phyloP scores from a whole-genome alignment of 2,113 vertebrate genomes.

The Manacus vitellinus region DNA sequence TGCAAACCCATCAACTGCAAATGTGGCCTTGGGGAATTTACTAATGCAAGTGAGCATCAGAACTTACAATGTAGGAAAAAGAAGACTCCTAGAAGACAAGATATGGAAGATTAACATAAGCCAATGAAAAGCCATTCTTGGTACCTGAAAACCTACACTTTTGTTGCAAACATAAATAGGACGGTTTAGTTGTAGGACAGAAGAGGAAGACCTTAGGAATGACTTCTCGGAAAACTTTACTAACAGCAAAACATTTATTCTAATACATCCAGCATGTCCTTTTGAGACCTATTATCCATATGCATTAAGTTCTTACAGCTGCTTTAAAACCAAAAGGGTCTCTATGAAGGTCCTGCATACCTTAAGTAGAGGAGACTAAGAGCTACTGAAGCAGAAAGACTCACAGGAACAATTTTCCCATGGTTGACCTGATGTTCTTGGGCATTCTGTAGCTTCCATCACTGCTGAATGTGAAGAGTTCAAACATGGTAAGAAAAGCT shows the following conservation, averaged over 20 bases:
- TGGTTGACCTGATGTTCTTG: neutral
- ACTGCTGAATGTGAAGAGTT: neutral
- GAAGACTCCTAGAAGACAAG: neutral
- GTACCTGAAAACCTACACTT: neutral
- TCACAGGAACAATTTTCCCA: neutral
- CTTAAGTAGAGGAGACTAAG: neutral
- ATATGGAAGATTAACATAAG: neutral
- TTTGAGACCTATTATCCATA: neutral
- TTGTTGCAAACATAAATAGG: neutral
- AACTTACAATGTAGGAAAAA: neutral
- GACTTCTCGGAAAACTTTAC: neutral
- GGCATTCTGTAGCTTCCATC: neutral
- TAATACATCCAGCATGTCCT: neutral
- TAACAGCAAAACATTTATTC: neutral
- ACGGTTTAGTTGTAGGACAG: neutral
- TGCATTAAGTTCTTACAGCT: neutral
- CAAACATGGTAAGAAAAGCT: neutral
- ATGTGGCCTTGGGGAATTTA: neutral
- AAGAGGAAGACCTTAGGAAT: neutral
- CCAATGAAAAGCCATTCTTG: neutral
- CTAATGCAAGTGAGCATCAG: neutral
- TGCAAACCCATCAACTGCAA: neutral
- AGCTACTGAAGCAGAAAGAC: neutral
- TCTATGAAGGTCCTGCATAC: neutral
- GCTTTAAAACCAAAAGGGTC: neutral